These are phyloP conservation scores for Lethrus apterus DNA, from an alignment of 1,140 invertebrate species.

Conservation along the genomic window DNA sequence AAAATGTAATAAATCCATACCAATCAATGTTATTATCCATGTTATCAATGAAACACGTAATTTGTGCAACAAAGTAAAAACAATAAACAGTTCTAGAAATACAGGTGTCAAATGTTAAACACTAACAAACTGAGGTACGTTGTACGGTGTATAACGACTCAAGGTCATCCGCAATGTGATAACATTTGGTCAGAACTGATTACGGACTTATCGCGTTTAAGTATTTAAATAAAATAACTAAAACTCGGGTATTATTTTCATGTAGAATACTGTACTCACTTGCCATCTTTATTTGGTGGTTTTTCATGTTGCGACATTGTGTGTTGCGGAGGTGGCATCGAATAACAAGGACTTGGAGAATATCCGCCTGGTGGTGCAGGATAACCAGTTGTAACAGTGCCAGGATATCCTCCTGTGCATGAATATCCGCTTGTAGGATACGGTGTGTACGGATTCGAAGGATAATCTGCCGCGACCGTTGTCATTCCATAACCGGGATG, in stretches of 20 bases:
- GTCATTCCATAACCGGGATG: slow-evolving; percentile 75
- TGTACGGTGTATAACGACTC: no score
- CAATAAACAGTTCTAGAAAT: no score
- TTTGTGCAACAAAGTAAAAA: no score
- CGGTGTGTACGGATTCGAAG: slow-evolving; percentile 64
- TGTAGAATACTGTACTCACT: slow-evolving; percentile 49
- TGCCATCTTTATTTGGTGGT: slow-evolving; percentile 61
- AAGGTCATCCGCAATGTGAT: no score
- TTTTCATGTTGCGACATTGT: slow-evolving; percentile 64
- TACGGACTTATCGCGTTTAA: no score
- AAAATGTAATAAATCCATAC: no score
- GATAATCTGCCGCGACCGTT: slow-evolving; percentile 67
- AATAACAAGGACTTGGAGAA: slow-evolving; percentile 66
- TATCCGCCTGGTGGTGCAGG: slow-evolving; percentile 58
- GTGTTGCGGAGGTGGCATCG: slow-evolving; percentile 69
- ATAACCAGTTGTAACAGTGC: slow-evolving; percentile 57
- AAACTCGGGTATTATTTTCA: background rate
- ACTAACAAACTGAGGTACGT: no score
- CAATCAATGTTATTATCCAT: no score
- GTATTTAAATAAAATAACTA: no score
- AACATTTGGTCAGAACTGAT: no score
- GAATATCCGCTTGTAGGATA: slow-evolving; percentile 39
- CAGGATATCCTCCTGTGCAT: slow-evolving; percentile 50
- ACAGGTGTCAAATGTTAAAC: no score
- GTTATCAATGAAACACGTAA: no score